These are phyloP conservation scores for Poliocrania exsul DNA, from an alignment of 2,797 vertebrate species.

Conservation along the genomic window DNA sequence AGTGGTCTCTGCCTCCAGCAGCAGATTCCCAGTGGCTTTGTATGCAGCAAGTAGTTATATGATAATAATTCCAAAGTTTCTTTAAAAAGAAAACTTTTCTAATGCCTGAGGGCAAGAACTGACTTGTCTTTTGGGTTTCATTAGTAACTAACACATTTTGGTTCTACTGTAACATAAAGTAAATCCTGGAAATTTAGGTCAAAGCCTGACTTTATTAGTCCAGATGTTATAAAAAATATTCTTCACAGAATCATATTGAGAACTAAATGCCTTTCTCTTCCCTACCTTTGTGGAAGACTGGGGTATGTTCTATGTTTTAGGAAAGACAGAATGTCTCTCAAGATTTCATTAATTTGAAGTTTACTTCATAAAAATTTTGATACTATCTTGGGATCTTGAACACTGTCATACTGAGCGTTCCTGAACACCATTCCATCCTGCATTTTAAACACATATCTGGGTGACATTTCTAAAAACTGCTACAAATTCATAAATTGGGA, in stretches of 20 bases:
- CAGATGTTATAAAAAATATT: background rate
- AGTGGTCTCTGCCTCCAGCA: background rate
- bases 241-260: background rate
- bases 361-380: background rate
- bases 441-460: background rate
- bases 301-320: background rate
- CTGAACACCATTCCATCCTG: background rate
- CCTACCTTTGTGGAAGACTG: background rate
- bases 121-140: background rate
- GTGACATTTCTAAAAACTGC: background rate
- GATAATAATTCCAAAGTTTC: slow-evolving; percentile 9
- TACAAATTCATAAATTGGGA: background rate
- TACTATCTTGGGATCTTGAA: background rate
- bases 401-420: background rate
- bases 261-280: background rate
- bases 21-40: background rate
- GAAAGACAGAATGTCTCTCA: background rate
- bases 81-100: background rate
- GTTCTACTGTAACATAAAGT: background rate
- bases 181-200: background rate
- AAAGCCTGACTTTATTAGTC: background rate
- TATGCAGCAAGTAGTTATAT: background rate
- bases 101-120: background rate
- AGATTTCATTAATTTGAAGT: background rate
- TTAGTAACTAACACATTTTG: background rate